phyloP scores from a whole-genome alignment of 2,113 vertebrate genomes.

The Dolichallabes microphthalmus region DNA sequence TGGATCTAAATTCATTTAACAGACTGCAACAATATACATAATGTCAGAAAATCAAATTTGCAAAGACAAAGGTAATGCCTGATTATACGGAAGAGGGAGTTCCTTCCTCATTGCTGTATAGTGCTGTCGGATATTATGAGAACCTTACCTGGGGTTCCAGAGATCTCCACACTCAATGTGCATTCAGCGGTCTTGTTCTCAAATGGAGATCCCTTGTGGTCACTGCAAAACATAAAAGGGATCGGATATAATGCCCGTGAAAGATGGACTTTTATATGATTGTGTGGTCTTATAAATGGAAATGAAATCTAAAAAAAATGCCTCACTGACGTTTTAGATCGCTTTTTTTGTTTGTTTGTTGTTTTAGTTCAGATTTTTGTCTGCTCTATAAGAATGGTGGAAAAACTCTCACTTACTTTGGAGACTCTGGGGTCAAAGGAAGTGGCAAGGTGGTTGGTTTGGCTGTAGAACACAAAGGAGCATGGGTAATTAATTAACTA shows the following conservation, averaged over 20 bases:
- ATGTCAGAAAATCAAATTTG: slow-evolving; percentile 58
- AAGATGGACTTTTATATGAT: slow-evolving; percentile 59
- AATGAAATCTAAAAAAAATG: slow-evolving; percentile 86
- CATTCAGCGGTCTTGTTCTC: slow-evolving; percentile 99
- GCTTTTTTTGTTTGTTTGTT: slow-evolving; percentile 29
- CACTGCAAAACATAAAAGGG: slow-evolving; percentile 94
- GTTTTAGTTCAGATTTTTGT: slow-evolving; percentile 56
- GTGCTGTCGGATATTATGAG: neutral
- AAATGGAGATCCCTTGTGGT: slow-evolving; percentile 99
- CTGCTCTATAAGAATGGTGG: slow-evolving; percentile 75
- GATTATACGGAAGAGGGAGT: slow-evolving; percentile 58
- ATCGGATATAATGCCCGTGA: slow-evolving; percentile 34
- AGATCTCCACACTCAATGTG: slow-evolving; percentile 99
- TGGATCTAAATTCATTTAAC: slow-evolving; percentile 48
- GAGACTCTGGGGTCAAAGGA: slow-evolving; percentile 99
- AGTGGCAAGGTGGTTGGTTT: slow-evolving; percentile 99
- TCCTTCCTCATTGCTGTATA: slow-evolving; percentile 35
- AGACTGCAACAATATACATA: slow-evolving; percentile 50
- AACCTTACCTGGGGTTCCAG: slow-evolving; percentile 98
- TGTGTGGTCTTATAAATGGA: slow-evolving; percentile 78
- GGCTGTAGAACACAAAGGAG: slow-evolving; percentile 90
- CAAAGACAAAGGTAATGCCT: slow-evolving; percentile 19
- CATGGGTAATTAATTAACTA: slow-evolving; percentile 81
- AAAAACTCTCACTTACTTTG: slow-evolving; percentile 99
- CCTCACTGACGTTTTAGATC: slow-evolving; percentile 77